Evolutionary conservation across 2,888 invertebrate species (phyloP).

Genomic region (Nomada lathburiana): DNA sequence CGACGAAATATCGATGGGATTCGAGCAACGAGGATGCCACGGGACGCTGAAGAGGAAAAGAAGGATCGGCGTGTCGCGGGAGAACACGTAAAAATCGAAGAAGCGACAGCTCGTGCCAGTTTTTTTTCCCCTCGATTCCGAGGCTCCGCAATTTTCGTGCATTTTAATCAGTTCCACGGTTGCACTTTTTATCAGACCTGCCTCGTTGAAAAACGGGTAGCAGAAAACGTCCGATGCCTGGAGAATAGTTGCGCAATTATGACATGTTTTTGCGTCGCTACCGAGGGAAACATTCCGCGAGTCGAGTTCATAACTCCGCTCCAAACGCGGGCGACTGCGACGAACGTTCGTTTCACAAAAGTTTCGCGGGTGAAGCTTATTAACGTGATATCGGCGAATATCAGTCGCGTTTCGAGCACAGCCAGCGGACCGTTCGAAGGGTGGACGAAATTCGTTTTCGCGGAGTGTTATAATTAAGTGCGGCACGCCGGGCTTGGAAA

Average conservation of each 20-base stretch:
- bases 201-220: not conserved
- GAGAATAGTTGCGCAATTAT: slow-evolving; percentile 33
- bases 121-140: slow-evolving; percentile 13
- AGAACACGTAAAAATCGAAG: slow-evolving; percentile 35
- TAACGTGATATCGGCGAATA: slow-evolving; percentile 21
- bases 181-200: slow-evolving; percentile 1
- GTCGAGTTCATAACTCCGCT: slow-evolving; percentile 25
- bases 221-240: not conserved
- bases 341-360: not conserved
- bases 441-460: not conserved
- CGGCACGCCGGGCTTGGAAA: not conserved
- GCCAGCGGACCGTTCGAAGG: not conserved
- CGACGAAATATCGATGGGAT: slow-evolving; percentile 53
- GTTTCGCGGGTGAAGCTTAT: slow-evolving; percentile 1
- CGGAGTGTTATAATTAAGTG: not conserved
- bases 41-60: slow-evolving; percentile 29
- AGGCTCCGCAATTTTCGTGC: not conserved
- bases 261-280: slow-evolving; percentile 18
- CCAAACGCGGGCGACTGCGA: slow-evolving; percentile 18
- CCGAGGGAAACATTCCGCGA: slow-evolving; percentile 16
- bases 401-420: not conserved
- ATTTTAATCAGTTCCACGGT: slow-evolving; percentile 46
- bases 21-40: slow-evolving; percentile 53
- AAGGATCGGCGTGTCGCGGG: not conserved
- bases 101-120: slow-evolving; percentile 22